Conservation (phyloP, 2,888 invertebrate genomes). For the Nomada goodeniana region DNA sequence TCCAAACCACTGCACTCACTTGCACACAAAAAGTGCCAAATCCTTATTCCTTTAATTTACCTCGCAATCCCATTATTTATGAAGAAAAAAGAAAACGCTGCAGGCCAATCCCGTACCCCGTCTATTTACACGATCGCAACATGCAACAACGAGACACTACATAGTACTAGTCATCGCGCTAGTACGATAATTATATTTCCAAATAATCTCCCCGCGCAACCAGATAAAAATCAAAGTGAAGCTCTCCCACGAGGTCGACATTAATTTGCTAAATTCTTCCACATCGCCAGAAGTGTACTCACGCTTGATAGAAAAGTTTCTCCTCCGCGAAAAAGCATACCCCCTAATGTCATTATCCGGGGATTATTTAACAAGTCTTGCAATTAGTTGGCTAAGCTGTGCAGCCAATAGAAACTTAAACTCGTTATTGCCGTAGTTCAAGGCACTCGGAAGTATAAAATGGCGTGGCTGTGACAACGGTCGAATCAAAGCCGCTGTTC, state of each 20-base stretch:
- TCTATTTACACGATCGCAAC: no score
- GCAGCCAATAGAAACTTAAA: conserved; percentile 27
- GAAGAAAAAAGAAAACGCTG: no score
- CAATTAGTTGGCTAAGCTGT: conserved; percentile 15
- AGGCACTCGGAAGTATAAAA: conserved; percentile 9
- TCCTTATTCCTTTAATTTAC: no score
- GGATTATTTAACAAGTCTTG: conserved; percentile 23
- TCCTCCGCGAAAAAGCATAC: background rate
- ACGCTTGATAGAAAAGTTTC: background rate
- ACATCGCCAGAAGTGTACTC: background rate
- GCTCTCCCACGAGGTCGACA: no score
- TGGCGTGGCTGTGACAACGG: background rate
- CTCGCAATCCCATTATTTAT: no score
- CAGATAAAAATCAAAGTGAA: background rate
- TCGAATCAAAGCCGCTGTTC: conserved; percentile 13
- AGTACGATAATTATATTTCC: background rate
- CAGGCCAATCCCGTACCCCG: no score
- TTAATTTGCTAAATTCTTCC: background rate
- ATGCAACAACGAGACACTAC: no score
- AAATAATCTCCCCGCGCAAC: background rate
- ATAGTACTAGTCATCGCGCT: background rate
- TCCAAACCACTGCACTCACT: no score
- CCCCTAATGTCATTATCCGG: conserved; percentile 2
- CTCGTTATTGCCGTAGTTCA: conserved; percentile 17
- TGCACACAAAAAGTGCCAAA: no score